Conservation (phyloP, 2,113 vertebrate genomes). For the Urocynchramus pylzowi region DNA sequence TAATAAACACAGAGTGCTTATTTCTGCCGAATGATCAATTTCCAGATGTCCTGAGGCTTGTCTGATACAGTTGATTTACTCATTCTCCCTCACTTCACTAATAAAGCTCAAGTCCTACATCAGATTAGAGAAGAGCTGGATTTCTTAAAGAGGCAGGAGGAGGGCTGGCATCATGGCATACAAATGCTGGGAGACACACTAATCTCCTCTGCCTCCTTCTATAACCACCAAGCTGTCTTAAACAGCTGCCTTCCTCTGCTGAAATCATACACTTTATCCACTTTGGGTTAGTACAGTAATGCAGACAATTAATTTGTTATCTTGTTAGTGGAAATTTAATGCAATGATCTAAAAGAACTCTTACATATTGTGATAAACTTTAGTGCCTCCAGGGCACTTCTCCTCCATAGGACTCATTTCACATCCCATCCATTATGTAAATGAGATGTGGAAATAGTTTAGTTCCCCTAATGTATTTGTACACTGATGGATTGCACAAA, state of each 20-base stretch:
- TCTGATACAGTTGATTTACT: constrained; percentile 80
- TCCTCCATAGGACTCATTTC: constrained; percentile 70
- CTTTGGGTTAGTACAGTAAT: constrained; percentile 67
- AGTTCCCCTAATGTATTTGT: constrained; percentile 71
- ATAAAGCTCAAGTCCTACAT: constrained; percentile 78
- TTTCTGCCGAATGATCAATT: constrained; percentile 83
- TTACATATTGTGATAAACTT: constrained; percentile 78
- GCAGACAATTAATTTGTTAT: constrained; percentile 76
- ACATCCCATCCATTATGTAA: constrained; percentile 80
- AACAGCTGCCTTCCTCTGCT: constrained; percentile 42
- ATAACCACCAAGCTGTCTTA: constrained; percentile 4
- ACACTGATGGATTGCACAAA: constrained; percentile 74
- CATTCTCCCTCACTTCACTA: constrained; percentile 75
- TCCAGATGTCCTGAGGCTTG: constrained; percentile 80
- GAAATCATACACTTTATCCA: constrained; percentile 29
- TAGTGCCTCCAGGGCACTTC: constrained; percentile 68
- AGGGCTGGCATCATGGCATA: not conserved
- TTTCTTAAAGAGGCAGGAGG: constrained; percentile 70
- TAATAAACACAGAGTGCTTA: constrained; percentile 83
- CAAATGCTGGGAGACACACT: not conserved
- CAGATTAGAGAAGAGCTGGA: constrained; percentile 68
- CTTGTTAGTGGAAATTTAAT: constrained; percentile 79
- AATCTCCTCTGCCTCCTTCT: not conserved
- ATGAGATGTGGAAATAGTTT: constrained; percentile 79
- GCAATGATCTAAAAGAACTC: constrained; percentile 74